phyloP scores from a whole-genome alignment of 2,797 vertebrate genomes.

The Danio aesculapii region DNA sequence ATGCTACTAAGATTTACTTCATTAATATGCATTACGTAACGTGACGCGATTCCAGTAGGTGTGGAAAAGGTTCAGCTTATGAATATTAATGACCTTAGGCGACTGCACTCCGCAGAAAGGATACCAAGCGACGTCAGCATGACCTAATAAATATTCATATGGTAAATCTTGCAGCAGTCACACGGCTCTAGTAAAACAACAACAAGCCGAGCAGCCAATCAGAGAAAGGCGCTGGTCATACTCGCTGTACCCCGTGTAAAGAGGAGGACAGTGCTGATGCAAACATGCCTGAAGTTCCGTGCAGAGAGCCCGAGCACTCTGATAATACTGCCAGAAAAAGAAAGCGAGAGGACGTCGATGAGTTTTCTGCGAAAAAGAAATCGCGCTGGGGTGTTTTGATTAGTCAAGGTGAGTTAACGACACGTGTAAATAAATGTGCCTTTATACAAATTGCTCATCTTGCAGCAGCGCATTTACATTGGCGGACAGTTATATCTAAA shows the following conservation, averaged over 20 bases:
- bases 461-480: conserved; percentile 16
- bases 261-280: conserved; percentile 15
- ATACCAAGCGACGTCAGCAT: background rate
- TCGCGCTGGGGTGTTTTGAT: conserved; percentile 93
- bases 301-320: conserved; percentile 62
- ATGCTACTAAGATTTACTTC: background rate
- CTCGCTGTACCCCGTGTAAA: background rate
- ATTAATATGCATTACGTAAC: conserved; percentile 12
- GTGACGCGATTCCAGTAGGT: background rate
- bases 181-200: conserved; percentile 27
- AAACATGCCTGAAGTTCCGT: conserved; percentile 79
- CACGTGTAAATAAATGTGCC: conserved; percentile 19
- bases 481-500: background rate
- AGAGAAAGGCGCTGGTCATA: background rate
- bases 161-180: background rate
- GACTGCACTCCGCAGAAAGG: background rate
- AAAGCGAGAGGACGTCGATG: conserved; percentile 70
- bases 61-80: background rate
- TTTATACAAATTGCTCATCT: conserved; percentile 13
- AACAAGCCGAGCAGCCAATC: conserved; percentile 44
- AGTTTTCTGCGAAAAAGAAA: conserved; percentile 79
- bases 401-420: conserved; percentile 90
- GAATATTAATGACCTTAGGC: background rate
- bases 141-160: conserved; percentile 12
- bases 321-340: conserved; percentile 75